Evolutionary conservation across 2,113 vertebrate genomes (phyloP).

Genomic region (Archocentrus centrarchus): DNA sequence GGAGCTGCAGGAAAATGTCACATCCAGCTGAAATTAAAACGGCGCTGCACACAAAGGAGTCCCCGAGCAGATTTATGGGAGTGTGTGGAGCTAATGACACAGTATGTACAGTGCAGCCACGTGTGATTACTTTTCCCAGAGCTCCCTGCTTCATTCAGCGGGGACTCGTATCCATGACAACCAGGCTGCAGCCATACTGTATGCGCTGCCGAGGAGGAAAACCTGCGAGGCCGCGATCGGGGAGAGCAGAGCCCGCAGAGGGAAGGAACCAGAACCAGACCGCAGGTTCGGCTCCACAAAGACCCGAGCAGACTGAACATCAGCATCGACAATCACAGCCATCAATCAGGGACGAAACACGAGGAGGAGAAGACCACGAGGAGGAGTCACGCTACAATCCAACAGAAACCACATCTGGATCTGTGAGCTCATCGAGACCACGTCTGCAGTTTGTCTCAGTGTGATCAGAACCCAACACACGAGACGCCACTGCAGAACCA

Average conservation of each 20-base stretch:
- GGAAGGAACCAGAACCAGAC: not conserved
- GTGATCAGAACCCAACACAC: not conserved
- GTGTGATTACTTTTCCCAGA: slow-evolving; percentile 80
- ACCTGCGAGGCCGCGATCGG: not conserved
- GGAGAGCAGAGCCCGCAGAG: not conserved
- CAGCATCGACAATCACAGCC: not conserved
- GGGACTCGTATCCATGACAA: slow-evolving; percentile 49
- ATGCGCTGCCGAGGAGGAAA: slow-evolving; percentile 33
- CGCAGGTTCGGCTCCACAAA: too few species aligned
- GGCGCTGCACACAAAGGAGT: not conserved
- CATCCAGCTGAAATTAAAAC: not conserved
- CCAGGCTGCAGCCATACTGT: not conserved
- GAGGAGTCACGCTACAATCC: not conserved
- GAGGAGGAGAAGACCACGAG: not conserved
- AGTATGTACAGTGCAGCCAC: slow-evolving; percentile 47
- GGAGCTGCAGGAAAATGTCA: not conserved
- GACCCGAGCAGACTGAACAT: not conserved
- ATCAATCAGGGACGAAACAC: not conserved
- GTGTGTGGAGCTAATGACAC: not conserved
- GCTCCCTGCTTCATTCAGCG: slow-evolving; percentile 34
- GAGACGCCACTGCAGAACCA: not conserved
- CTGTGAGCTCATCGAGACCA: not conserved
- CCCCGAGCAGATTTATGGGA: not conserved
- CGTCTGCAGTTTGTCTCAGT: too few species aligned
- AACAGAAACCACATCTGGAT: not conserved